phyloP scores from a whole-genome alignment of 2,888 invertebrate species.

The Zele albiditarsus region DNA sequence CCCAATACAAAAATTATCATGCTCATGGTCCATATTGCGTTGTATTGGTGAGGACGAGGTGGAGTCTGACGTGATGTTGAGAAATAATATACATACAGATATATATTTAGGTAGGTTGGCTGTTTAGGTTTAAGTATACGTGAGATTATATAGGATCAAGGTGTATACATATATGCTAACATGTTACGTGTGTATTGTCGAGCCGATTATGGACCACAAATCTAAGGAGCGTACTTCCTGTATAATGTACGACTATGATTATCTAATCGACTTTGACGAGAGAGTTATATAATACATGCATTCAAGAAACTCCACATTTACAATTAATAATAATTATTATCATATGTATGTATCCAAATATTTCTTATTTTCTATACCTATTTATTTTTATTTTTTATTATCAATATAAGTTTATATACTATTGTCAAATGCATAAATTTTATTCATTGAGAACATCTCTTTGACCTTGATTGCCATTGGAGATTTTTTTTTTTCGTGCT shows the following conservation, averaged over 20 bases:
- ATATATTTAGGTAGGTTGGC: not conserved
- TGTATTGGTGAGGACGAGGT: not conserved
- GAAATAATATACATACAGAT: not conserved
- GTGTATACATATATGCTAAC: conserved; percentile 12
- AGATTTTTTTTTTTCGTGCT: not conserved
- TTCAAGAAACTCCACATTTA: not conserved
- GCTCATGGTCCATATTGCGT: conserved; percentile 7
- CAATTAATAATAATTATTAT: not conserved
- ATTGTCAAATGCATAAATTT: not conserved
- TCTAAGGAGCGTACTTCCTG: conserved; percentile 49
- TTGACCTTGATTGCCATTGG: not conserved
- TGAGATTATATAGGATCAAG: conserved; percentile 9
- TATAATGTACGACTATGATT: conserved; percentile 54
- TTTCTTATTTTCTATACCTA: not conserved
- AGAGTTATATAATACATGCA: conserved; percentile 47
- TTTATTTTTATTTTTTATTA: not conserved
- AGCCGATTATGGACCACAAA: conserved; percentile 50
- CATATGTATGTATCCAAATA: not conserved
- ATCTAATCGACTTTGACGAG: conserved; percentile 51
- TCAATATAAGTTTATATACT: not conserved
- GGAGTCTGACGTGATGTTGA: not conserved
- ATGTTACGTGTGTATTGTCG: conserved; percentile 37
- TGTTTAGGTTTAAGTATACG: not conserved
- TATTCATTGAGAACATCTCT: not conserved
- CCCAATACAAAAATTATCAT: conserved; percentile 26